These are phyloP conservation scores for Characodon lateralis DNA, from an alignment of 2,797 vertebrate genomes.

Conservation along the genomic window DNA sequence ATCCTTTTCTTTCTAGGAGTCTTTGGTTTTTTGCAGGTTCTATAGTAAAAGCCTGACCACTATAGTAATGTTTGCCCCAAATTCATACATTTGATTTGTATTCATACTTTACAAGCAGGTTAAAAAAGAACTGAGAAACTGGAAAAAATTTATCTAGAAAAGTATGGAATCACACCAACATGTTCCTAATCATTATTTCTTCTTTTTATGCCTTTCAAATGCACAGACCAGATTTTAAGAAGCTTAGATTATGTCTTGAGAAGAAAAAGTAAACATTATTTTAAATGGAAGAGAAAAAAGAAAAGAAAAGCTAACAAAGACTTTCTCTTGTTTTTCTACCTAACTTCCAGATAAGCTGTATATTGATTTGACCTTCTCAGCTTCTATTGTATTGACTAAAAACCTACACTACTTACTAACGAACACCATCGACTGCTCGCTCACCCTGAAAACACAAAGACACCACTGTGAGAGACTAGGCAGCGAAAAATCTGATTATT, in stretches of 20 bases:
- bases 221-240: neutral
- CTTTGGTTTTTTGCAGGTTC: neutral
- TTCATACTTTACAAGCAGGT: neutral
- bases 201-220: conserved; percentile 18
- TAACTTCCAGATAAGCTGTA: conserved; percentile 45
- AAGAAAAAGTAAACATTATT: conserved; percentile 7
- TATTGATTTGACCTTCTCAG: conserved; percentile 49
- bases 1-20: no score
- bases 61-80: neutral
- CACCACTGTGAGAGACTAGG: conserved; percentile 40
- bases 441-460: conserved; percentile 38
- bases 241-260: neutral
- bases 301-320: neutral
- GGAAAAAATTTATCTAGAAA: no score
- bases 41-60: neutral
- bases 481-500: conserved; percentile 54
- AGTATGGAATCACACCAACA: neutral
- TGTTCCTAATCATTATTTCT: neutral
- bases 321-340: conserved; percentile 29
- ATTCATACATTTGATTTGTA: neutral
- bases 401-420: conserved; percentile 57
- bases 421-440: conserved; percentile 52
- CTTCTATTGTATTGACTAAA: conserved; percentile 42
- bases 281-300: conserved; percentile 5
- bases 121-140: neutral